Evolutionary conservation across 2,888 invertebrate genomes (phyloP).

Genomic region (Gisinianus flammeolus): DNA sequence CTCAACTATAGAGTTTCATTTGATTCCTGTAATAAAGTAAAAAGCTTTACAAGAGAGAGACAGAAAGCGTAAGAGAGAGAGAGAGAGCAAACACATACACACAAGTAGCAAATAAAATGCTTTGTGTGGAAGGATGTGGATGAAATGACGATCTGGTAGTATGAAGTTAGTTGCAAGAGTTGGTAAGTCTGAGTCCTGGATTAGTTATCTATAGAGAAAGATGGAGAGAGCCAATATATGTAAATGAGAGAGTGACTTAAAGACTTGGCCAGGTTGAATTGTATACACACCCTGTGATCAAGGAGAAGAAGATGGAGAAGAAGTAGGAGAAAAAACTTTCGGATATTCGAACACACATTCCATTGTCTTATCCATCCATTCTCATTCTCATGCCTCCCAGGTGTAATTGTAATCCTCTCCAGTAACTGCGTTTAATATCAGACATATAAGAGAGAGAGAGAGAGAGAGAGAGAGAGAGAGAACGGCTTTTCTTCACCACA

Average conservation of each 20-base stretch:
- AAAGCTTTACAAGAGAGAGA: slow-evolving; percentile 14
- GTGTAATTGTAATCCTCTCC: slow-evolving; percentile 36
- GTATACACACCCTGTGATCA: slow-evolving; percentile 30
- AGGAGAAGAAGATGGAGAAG: neutral
- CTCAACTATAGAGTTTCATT: slow-evolving; percentile 9
- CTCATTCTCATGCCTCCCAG: slow-evolving; percentile 38
- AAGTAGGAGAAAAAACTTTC: slow-evolving; percentile 11
- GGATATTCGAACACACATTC: slow-evolving; percentile 33
- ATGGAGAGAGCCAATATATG: neutral
- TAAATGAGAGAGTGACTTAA: slow-evolving; percentile 23
- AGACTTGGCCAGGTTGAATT: slow-evolving; percentile 21
- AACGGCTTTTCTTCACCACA: slow-evolving; percentile 11
- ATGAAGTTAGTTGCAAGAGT: no score
- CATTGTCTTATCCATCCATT: slow-evolving; percentile 39
- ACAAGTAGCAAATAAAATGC: neutral
- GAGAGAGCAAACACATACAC: neutral
- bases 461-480: neutral
- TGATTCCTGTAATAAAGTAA: slow-evolving; percentile 33
- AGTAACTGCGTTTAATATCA: slow-evolving; percentile 37
- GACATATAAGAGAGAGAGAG: slow-evolving; percentile 22
- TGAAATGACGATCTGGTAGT: neutral
- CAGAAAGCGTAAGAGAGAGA: neutral
- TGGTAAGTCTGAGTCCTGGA: no score
- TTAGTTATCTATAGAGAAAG: no score
- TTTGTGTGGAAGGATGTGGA: neutral